Percentiles rank a stretch among this genome's conserved stretches.
phyloP scores from a whole-genome alignment of 2,797 vertebrate species.

The Pseudomugil tenellus region DNA sequence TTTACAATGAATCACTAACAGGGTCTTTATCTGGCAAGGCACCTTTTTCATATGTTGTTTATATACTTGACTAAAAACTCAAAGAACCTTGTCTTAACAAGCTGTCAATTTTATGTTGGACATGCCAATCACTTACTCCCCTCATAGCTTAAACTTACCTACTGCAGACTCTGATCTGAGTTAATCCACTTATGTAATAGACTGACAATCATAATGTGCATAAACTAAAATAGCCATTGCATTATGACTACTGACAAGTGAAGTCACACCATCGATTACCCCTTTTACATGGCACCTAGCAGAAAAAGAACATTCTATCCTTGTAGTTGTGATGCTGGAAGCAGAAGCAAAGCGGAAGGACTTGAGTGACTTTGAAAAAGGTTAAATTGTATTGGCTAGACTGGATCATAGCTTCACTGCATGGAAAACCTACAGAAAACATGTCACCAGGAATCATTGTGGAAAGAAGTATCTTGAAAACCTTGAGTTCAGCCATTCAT shows the following conservation, averaged over 20 bases:
- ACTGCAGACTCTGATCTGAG: background rate
- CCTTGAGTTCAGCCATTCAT: too few relatives aligned
- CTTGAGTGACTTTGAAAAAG: background rate
- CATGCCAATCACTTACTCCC: too few relatives aligned
- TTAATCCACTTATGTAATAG: background rate
- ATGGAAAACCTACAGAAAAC: background rate
- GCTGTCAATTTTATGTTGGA: slow-evolving; percentile 4
- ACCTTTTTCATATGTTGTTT: slow-evolving; percentile 36
- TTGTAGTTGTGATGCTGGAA: background rate
- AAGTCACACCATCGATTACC: background rate
- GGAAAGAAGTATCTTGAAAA: too few relatives aligned
- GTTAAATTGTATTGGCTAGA: background rate
- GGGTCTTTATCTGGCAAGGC: slow-evolving; percentile 31
- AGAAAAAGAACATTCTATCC: background rate
- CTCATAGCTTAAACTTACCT: background rate
- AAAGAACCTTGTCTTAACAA: slow-evolving; percentile 30
- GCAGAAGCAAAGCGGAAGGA: background rate
- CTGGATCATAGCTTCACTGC: background rate
- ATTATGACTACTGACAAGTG: background rate
- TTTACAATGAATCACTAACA: slow-evolving; percentile 9
- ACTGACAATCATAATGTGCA: background rate
- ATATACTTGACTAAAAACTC: slow-evolving; percentile 49
- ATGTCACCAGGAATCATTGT: too few relatives aligned
- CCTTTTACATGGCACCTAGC: background rate
- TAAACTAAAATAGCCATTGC: background rate